Conservation (phyloP, 2,113 vertebrate species). For the Pagrus major region DNA sequence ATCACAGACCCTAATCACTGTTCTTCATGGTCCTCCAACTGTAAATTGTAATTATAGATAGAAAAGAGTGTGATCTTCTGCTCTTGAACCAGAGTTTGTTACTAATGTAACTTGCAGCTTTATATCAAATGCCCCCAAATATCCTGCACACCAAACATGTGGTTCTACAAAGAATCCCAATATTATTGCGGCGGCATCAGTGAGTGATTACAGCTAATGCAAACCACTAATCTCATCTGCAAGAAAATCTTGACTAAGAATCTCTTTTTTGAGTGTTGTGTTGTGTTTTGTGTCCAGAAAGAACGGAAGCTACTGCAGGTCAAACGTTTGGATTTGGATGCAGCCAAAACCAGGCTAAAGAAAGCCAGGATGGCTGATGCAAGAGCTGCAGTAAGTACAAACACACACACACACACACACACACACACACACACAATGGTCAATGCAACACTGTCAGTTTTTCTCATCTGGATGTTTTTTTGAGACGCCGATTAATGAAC, state of each 20-base stretch:
- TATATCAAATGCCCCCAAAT: not conserved
- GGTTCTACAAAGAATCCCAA: not conserved
- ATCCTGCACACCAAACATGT: not conserved
- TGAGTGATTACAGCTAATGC: not conserved
- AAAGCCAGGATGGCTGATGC: slow-evolving; percentile 95
- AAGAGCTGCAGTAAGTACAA: slow-evolving; percentile 89
- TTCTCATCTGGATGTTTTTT: not conserved
- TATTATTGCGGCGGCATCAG: not conserved
- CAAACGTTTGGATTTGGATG: slow-evolving; percentile 97
- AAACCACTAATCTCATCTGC: not conserved
- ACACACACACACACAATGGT: not conserved
- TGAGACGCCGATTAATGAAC: not conserved
- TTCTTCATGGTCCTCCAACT: not conserved
- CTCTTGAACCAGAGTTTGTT: not conserved
- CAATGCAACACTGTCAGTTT: not conserved
- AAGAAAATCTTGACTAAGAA: not conserved
- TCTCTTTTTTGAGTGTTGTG: not conserved
- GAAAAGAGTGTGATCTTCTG: not conserved
- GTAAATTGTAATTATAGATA: not conserved
- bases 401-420: slow-evolving; percentile 23
- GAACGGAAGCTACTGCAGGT: slow-evolving; percentile 96
- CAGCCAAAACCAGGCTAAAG: slow-evolving; percentile 96
- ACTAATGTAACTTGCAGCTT: not conserved
- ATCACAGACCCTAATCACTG: not conserved
- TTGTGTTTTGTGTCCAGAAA: slow-evolving; percentile 87